Conservation (phyloP, 2,888 invertebrate species). For the Strigamia transsilvanica region DNA sequence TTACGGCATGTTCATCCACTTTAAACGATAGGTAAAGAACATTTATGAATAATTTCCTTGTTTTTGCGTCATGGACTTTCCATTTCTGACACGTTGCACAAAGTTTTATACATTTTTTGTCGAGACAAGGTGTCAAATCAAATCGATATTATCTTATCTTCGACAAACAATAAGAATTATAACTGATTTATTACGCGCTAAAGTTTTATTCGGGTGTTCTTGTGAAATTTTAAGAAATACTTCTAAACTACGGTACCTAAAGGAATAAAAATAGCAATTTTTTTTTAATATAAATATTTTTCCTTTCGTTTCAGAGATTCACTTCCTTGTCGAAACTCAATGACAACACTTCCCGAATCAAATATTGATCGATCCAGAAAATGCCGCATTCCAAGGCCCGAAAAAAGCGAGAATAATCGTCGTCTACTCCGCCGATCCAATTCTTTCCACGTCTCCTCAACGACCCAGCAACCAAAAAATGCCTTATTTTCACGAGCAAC, state of each 20-base stretch:
- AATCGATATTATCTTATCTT: too few species aligned
- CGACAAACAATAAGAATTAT: too few species aligned
- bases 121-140: not conserved
- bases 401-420: not conserved
- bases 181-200: too few species aligned
- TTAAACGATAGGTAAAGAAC: not conserved
- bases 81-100: not conserved
- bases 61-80: not conserved
- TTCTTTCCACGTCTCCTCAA: not conserved
- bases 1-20: not conserved
- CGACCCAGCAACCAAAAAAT: not conserved
- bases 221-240: not conserved
- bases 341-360: not conserved
- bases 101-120: not conserved
- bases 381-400: not conserved
- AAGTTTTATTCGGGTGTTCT: not conserved
- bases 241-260: too few species aligned
- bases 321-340: not conserved
- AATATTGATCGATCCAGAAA: not conserved
- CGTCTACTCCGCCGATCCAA: not conserved
- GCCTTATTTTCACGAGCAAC: not conserved
- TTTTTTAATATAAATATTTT: not conserved
- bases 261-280: too few species aligned
- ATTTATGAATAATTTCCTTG: not conserved
- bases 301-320: not conserved